Evolutionary conservation across 2,797 vertebrate species (phyloP).

Genomic region (Hyperoplus lanceolatus): DNA sequence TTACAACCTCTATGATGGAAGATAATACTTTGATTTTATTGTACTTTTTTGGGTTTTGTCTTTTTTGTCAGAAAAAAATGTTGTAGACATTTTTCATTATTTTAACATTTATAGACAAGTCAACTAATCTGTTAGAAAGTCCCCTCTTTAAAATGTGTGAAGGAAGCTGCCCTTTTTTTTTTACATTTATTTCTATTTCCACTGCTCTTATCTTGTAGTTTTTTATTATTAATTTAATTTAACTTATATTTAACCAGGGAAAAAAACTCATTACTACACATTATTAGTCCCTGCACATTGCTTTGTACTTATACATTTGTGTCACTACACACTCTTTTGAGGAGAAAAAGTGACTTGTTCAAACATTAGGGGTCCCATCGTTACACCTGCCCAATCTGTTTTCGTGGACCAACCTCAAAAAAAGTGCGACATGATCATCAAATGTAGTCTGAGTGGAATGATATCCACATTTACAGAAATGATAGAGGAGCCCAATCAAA

Average conservation of each 20-base stretch:
- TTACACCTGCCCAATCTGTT: background rate
- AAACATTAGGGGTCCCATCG: background rate
- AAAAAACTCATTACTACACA: background rate
- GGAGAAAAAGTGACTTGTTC: background rate
- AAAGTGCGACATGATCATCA: background rate
- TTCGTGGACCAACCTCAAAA: background rate
- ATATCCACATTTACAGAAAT: background rate
- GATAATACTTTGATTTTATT: no score
- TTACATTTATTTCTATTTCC: background rate
- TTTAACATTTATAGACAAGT: conserved; percentile 3
- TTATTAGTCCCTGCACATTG: background rate
- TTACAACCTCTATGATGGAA: background rate
- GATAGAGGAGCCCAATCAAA: background rate
- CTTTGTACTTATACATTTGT: background rate
- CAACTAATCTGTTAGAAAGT: background rate
- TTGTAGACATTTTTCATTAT: background rate
- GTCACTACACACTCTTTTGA: background rate
- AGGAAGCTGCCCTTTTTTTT: background rate
- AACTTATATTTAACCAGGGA: no score
- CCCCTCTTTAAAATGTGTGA: background rate
- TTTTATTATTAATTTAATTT: background rate
- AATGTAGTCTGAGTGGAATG: background rate
- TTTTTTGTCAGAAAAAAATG: background rate
- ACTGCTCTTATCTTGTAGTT: background rate
- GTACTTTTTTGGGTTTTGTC: background rate